phyloP scores from a whole-genome alignment of 2,888 invertebrate species.

The Vannuccia rotundouncinata region DNA sequence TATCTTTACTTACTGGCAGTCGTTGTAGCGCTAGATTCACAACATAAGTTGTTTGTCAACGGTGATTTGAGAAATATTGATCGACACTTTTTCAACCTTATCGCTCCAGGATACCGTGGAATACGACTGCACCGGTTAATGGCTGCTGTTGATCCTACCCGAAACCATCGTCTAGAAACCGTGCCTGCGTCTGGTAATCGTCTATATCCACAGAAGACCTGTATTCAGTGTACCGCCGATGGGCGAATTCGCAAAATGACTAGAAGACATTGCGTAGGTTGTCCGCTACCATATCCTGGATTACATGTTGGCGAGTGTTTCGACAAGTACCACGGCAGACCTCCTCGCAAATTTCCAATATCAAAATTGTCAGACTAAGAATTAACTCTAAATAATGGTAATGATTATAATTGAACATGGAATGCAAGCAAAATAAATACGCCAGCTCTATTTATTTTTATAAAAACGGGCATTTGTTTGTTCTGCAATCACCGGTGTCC shows the following conservation, averaged over 20 bases:
- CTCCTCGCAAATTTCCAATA: too few relatives aligned
- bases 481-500: too few relatives aligned
- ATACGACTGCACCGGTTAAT: not conserved
- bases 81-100: not conserved
- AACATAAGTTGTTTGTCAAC: too few relatives aligned
- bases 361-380: too few relatives aligned
- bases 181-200: not conserved
- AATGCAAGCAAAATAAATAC: too few relatives aligned
- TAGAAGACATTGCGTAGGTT: not conserved
- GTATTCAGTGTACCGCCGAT: constrained; percentile 1
- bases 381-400: too few relatives aligned
- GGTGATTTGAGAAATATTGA: too few relatives aligned
- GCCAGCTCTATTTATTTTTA: too few relatives aligned
- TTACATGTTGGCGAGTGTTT: constrained; percentile 17
- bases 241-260: not conserved
- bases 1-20: too few relatives aligned
- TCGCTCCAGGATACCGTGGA: not conserved
- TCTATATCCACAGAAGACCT: constrained; percentile 3
- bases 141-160: not conserved
- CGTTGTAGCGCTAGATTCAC: too few relatives aligned
- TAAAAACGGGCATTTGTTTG: too few relatives aligned
- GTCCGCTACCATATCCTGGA: not conserved
- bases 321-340: not conserved
- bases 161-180: not conserved
- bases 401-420: too few relatives aligned